These are phyloP conservation scores for Panagrolaimus sp. DNA, from an alignment of 1,140 invertebrate genomes.

Conservation along the genomic window DNA sequence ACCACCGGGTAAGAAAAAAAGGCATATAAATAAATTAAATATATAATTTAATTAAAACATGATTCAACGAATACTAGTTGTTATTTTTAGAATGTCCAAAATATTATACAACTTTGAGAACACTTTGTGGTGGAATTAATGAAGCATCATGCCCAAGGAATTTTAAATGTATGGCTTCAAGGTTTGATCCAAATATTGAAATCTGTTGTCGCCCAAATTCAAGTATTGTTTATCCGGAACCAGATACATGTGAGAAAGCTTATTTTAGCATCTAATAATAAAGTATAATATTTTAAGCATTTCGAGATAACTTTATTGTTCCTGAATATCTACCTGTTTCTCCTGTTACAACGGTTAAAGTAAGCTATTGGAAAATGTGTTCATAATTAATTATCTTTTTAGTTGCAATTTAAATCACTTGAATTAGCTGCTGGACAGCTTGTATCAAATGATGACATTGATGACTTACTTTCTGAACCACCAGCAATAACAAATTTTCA, in stretches of 20 bases:
- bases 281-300: neutral
- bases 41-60: no score
- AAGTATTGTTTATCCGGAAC: slow-evolving; percentile 18
- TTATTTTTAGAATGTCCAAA: slow-evolving; percentile 20
- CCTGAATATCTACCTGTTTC: slow-evolving; percentile 6
- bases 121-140: slow-evolving; percentile 12
- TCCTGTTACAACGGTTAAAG: neutral
- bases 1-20: neutral
- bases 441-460: slow-evolving; percentile 1
- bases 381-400: neutral
- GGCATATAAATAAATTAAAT: no score
- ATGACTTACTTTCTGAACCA: neutral
- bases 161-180: slow-evolving; percentile 18
- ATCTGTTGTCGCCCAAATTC: slow-evolving; percentile 21
- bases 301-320: slow-evolving; percentile 12
- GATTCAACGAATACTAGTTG: no score
- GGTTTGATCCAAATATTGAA: slow-evolving; percentile 13
- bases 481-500: neutral
- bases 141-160: slow-evolving; percentile 11
- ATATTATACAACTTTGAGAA: slow-evolving; percentile 19
- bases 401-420: slow-evolving; percentile 9
- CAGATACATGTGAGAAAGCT: slow-evolving; percentile 14
- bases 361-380: neutral
- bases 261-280: neutral
- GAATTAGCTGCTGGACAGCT: neutral